Evolutionary conservation across 2,797 vertebrate species (phyloP).

Genomic region (Acipenser transmontanus): DNA sequence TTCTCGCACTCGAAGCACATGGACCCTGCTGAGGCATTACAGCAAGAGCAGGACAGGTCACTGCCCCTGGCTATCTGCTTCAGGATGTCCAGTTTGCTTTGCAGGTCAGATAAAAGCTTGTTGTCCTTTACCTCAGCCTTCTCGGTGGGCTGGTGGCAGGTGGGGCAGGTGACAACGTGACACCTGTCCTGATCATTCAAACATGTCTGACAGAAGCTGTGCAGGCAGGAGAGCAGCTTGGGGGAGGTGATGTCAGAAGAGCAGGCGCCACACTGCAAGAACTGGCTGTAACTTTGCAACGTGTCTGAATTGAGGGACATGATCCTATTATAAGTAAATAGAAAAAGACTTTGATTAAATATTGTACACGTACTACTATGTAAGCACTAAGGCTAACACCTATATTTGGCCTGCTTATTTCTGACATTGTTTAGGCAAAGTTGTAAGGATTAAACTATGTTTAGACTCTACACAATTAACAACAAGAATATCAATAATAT

Average conservation of each 20-base stretch:
- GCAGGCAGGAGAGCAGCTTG: constrained; percentile 13
- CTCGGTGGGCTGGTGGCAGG: not conserved
- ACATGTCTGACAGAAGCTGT: constrained; percentile 9
- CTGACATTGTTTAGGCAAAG: too few species aligned
- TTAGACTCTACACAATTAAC: too few species aligned
- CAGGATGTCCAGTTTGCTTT: not conserved
- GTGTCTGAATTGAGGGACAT: not conserved
- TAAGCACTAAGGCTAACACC: too few species aligned
- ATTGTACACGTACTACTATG: too few species aligned
- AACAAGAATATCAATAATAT: too few species aligned
- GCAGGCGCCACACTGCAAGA: constrained; percentile 6
- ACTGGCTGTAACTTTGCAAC: not conserved
- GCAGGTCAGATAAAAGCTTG: not conserved
- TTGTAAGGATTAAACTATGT: too few species aligned
- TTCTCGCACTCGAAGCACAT: constrained; percentile 2
- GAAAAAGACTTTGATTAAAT: too few species aligned
- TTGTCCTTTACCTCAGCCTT: not conserved
- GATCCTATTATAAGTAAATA: not conserved
- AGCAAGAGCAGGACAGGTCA: not conserved
- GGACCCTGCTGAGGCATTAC: not conserved
- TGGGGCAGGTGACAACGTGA: not conserved
- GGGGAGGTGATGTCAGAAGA: not conserved
- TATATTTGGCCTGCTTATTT: too few species aligned
- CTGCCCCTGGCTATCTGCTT: not conserved
- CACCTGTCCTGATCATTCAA: not conserved